Evolutionary conservation across 2,113 vertebrate genomes (phyloP), one percentile per base, ranked within the genome.

Genomic region (Apteryx mantelli): DNA sequence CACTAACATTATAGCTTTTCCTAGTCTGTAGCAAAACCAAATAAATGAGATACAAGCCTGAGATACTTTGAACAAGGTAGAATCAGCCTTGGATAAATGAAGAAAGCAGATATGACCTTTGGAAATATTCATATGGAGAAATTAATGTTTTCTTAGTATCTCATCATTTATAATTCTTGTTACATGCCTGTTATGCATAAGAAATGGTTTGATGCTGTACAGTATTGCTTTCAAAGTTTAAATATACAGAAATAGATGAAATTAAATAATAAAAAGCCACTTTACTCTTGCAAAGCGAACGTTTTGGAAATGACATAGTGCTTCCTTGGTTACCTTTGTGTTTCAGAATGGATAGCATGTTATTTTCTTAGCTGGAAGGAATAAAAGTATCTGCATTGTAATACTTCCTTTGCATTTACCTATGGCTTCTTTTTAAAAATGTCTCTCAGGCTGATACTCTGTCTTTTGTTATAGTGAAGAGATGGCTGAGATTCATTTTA

Each of bases 111-210:
- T 61, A 77, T 97, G 93, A 96, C 86, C 91, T 97, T 97, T 94
- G 79, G 86, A 97, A 94, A 32, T 80, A 25, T 70, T 94, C 17
- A 14, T 58, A 40, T 64, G 32, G 32, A 92, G 44, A 85, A 91
- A 97, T 95, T 89, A 91, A 84, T 89, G 32, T 92, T 95, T 97
- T 95, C 42, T 93, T 87, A 74, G 86, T 82, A 69, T 69, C 63
- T 95, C 42, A 60, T 93, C 68, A 65, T 93, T 94, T 66, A 20
- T 96, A 74, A 34, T 81, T 95, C 42, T 89, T 95, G 73, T 95
- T 95, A 77, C 58, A 53, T 76, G 63, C 36, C 86, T 10, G 0
- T 53, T 93, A 79, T 91, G 94, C 36, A 88, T 91, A 68, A 91
- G 68, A 40, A 81, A 44, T 64, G 11, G 84, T 71, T 82, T 93